Percentiles rank a stretch among this genome's conserved stretches.
phyloP scores from a whole-genome alignment of 37 sponge, comb jelly and placozoan genomes.

The Geodia barretti region DNA sequence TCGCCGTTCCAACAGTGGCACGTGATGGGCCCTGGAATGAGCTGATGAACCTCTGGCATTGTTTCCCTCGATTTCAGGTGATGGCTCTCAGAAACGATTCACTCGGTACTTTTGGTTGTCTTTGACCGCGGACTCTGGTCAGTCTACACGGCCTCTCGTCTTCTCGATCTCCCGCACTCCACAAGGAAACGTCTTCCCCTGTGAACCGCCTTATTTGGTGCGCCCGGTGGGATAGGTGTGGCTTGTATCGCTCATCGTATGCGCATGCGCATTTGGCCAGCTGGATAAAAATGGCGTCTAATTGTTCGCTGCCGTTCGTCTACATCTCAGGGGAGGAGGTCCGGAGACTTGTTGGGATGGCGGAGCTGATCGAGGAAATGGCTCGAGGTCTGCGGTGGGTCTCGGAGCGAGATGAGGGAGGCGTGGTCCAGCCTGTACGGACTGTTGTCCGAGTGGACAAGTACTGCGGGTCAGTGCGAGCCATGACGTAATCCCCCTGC shows the following conservation, averaged over 20 bases:
- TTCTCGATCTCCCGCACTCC: too few relatives aligned
- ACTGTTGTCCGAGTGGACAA: constrained; percentile 44
- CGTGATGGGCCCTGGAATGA: constrained; percentile 74
- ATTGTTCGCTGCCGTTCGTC: not conserved
- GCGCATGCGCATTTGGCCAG: too few relatives aligned
- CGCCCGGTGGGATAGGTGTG: not conserved
- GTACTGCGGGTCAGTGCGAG: constrained; percentile 59
- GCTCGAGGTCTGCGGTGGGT: constrained; percentile 36
- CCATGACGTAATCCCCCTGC: not conserved
- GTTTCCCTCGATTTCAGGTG: not conserved
- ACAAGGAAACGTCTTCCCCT: not conserved
- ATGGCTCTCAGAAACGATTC: not conserved
- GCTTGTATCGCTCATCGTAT: too few relatives aligned
- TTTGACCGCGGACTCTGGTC: constrained; percentile 96
- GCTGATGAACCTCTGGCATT: constrained; percentile 72
- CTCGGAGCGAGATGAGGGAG: constrained; percentile 36
- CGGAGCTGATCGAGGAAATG: constrained; percentile 50
- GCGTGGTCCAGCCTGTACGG: constrained; percentile 79
- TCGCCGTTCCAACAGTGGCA: constrained; percentile 96
- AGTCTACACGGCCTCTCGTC: constrained; percentile 91
- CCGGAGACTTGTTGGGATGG: constrained; percentile 50
- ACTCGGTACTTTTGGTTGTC: not conserved
- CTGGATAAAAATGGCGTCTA: too few relatives aligned
- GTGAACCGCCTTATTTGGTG: not conserved
- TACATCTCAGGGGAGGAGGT: constrained; percentile 47